Evolutionary conservation across 2,888 invertebrate species (phyloP).

Genomic region (Lithophane semibrunnea): DNA sequence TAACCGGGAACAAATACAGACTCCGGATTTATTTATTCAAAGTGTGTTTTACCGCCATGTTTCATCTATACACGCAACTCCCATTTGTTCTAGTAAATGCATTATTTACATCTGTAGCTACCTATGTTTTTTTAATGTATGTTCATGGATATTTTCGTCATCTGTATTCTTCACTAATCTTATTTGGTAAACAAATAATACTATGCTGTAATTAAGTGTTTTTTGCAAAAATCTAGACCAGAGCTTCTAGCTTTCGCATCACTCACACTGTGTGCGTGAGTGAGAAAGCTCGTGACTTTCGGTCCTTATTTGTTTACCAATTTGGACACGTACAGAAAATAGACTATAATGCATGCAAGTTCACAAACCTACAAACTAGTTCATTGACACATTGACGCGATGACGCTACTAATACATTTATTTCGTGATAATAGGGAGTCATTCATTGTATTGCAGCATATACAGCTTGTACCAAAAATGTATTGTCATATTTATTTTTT

Average conservation of each 20-base stretch:
- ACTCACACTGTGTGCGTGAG: no score
- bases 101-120: not conserved
- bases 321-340: not conserved
- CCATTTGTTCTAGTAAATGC: constrained; percentile 23
- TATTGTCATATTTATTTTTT: no score
- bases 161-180: not conserved
- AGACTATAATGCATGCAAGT: not conserved
- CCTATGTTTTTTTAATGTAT: no score
- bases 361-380: constrained; percentile 10
- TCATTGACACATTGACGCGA: constrained; percentile 1
- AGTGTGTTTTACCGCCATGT: constrained; percentile 11
- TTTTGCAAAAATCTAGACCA: no score
- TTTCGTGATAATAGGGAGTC: not conserved
- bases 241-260: no score
- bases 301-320: not conserved
- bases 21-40: constrained; percentile 19
- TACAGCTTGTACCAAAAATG: no score
- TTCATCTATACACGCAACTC: constrained; percentile 13
- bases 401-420: not conserved
- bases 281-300: not conserved
- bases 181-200: not conserved
- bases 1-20: not conserved
- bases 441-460: no score
- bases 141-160: no score
- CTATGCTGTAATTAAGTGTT: no score